Conservation (phyloP, 30 jellyfish, hydroid and myxozoan genomes). For the Aurelia sp. region DNA sequence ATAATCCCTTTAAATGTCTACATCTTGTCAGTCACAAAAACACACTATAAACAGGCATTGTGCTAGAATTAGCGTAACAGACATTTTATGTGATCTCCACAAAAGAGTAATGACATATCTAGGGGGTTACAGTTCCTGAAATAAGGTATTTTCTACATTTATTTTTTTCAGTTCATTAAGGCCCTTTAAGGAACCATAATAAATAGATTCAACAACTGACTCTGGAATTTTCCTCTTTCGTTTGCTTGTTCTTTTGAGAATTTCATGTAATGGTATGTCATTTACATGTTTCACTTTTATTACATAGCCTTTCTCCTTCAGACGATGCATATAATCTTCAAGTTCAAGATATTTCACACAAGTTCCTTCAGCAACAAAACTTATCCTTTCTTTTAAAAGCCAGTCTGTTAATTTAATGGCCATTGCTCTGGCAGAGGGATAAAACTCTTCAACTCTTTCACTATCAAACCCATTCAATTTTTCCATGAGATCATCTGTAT, state of each 20-base stretch:
- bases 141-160: conserved; percentile 51
- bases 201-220: conserved; percentile 76
- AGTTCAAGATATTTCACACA: conserved; percentile 92
- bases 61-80: too few relatives aligned
- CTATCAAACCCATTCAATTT: conserved; percentile 85
- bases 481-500: conserved; percentile 98
- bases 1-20: too few relatives aligned
- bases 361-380: conserved; percentile 99
- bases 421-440: conserved; percentile 87
- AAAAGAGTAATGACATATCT: too few relatives aligned
- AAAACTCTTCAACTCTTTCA: conserved; percentile 74
- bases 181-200: conserved; percentile 79
- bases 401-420: conserved; percentile 95
- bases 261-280: conserved; percentile 68
- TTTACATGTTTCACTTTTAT: conserved; percentile 76
- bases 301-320: conserved; percentile 79
- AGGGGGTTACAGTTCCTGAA: conserved; percentile 44
- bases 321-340: conserved; percentile 85
- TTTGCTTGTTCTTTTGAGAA: conserved; percentile 66
- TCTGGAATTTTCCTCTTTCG: conserved; percentile 81
- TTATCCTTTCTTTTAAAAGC: conserved; percentile 85
- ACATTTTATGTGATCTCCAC: too few relatives aligned
- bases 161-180: conserved; percentile 57
- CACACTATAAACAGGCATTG: too few relatives aligned
- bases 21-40: too few relatives aligned